These are phyloP conservation scores for Polyommatus icarus DNA, from an alignment of 2,888 invertebrate species.

Conservation along the genomic window DNA sequence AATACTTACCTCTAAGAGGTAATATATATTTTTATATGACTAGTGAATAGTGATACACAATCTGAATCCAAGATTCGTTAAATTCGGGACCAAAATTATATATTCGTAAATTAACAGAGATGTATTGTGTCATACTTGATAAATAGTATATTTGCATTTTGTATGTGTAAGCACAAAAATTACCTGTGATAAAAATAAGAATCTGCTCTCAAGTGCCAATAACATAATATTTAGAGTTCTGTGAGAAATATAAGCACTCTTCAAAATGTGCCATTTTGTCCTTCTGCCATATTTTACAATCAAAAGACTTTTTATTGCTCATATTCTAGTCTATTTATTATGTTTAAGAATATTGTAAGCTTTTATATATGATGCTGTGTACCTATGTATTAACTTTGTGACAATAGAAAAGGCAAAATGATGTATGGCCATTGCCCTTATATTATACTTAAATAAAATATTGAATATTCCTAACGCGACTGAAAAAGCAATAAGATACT, in stretches of 20 bases:
- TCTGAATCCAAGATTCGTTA: slow-evolving; percentile 51
- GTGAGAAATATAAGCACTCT: slow-evolving; percentile 5
- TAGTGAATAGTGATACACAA: slow-evolving; percentile 44
- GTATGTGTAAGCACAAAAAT: slow-evolving; percentile 60
- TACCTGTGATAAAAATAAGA: slow-evolving; percentile 64
- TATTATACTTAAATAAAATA: background rate
- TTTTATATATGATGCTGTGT: slow-evolving; percentile 35
- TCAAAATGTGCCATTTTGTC: slow-evolving; percentile 59
- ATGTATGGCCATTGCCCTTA: background rate
- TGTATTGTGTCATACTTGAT: slow-evolving; percentile 23
- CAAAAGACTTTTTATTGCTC: slow-evolving; percentile 73
- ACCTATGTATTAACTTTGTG: slow-evolving; percentile 8
- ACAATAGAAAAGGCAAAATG: slow-evolving; percentile 12
- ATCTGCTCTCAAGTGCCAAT: slow-evolving; percentile 60
- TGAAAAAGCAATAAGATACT: slow-evolving; percentile 8
- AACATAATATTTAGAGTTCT: slow-evolving; percentile 36
- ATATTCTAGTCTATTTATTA: slow-evolving; percentile 76
- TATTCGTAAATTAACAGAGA: slow-evolving; percentile 36
- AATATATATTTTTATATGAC: slow-evolving; percentile 41
- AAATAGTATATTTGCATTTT: slow-evolving; percentile 39
- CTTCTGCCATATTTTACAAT: slow-evolving; percentile 61
- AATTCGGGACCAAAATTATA: slow-evolving; percentile 51
- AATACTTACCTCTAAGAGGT: slow-evolving; percentile 41
- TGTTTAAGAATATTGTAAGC: slow-evolving; percentile 43
- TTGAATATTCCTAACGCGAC: background rate